Evolutionary conservation across 2,888 invertebrate genomes (phyloP).

Genomic region (Gymnosoma rotundatum): DNA sequence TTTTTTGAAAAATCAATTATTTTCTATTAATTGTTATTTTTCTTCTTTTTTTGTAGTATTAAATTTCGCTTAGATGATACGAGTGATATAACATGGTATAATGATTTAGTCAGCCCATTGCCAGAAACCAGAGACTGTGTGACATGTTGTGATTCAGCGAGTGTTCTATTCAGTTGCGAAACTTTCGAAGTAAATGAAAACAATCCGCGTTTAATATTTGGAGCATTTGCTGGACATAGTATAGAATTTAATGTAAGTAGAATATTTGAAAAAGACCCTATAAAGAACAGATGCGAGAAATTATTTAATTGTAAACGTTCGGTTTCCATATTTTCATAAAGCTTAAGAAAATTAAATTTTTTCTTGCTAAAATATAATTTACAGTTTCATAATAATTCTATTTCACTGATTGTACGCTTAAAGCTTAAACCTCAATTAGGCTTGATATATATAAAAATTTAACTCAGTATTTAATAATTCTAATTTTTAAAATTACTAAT

Average conservation of each 20-base stretch:
- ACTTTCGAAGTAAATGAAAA: slow-evolving; percentile 85
- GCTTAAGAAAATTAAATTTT: too few species aligned
- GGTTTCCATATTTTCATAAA: too few species aligned
- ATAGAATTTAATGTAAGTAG: slow-evolving; percentile 85
- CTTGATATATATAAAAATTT: too few species aligned
- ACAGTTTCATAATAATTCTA: too few species aligned
- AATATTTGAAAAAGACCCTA: too few species aligned
- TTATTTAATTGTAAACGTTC: too few species aligned
- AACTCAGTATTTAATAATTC: too few species aligned
- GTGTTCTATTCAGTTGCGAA: slow-evolving; percentile 87
- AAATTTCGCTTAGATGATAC: slow-evolving; percentile 84
- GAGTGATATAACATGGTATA: slow-evolving; percentile 86
- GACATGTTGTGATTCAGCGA: slow-evolving; percentile 79
- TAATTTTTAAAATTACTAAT: too few species aligned
- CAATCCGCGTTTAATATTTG: slow-evolving; percentile 83
- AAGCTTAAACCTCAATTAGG: too few species aligned
- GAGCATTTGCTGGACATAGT: slow-evolving; percentile 86
- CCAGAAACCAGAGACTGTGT: slow-evolving; percentile 78
- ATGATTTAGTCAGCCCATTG: slow-evolving; percentile 83
- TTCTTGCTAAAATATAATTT: too few species aligned
- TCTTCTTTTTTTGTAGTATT: slow-evolving; percentile 76
- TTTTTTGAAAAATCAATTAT: slow-evolving; percentile 53
- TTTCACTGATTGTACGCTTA: too few species aligned
- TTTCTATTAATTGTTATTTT: slow-evolving; percentile 5
- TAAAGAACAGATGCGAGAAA: too few species aligned